These are phyloP conservation scores for Toxotes chatareus DNA, from an alignment of 2,113 vertebrate species.

Conservation along the genomic window DNA sequence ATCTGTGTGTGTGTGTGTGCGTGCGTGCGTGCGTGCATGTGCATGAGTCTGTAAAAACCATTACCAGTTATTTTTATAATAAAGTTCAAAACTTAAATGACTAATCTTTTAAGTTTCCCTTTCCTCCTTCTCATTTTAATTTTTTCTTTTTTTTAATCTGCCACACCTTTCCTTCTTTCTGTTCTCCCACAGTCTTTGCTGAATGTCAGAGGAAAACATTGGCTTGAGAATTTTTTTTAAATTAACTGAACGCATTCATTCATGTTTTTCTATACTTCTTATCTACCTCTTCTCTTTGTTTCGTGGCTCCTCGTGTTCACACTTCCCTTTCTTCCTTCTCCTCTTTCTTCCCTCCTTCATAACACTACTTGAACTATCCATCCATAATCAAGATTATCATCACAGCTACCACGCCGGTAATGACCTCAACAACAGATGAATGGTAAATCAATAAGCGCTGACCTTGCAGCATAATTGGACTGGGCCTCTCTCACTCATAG, in stretches of 20 bases:
- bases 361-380: slow-evolving; percentile 37
- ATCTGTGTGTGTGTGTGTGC: neutral
- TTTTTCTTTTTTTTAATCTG: neutral
- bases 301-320: slow-evolving; percentile 1
- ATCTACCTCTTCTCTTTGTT: slow-evolving; percentile 2
- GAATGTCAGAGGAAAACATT: slow-evolving; percentile 24
- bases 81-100: neutral
- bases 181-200: neutral
- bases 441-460: slow-evolving; percentile 76
- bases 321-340: neutral
- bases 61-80: neutral
- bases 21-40: no score
- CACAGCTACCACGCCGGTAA: slow-evolving; percentile 55
- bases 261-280: neutral
- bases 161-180: no score
- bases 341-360: slow-evolving; percentile 11
- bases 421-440: slow-evolving; percentile 72
- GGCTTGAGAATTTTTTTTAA: neutral
- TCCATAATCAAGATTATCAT: slow-evolving; percentile 69
- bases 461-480: slow-evolving; percentile 71
- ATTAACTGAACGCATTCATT: slow-evolving; percentile 6
- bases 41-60: neutral
- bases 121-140: neutral
- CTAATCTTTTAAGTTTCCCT: neutral
- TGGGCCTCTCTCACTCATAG: slow-evolving; percentile 51